Conservation (phyloP, 2,888 invertebrate genomes). For the Macrosoma leucophasiata region DNA sequence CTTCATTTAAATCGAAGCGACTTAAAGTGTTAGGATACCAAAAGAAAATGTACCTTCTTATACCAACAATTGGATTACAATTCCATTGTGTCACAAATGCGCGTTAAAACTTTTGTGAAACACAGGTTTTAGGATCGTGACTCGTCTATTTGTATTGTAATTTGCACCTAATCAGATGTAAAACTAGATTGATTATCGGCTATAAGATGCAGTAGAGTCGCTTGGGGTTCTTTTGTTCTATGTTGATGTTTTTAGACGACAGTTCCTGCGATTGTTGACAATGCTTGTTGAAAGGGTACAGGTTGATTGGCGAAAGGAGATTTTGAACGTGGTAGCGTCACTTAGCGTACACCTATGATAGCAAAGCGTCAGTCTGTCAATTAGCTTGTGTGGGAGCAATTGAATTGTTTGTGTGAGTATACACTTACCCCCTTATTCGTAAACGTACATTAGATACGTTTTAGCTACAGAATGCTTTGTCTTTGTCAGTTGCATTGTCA, state of each 20-base stretch:
- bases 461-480: too few relatives aligned
- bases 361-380: too few relatives aligned
- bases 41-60: neutral
- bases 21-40: too few relatives aligned
- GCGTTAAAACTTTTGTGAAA: slow-evolving; percentile 26
- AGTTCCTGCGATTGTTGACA: slow-evolving; percentile 43
- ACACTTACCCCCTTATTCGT: too few relatives aligned
- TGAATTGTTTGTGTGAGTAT: too few relatives aligned
- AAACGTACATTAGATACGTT: too few relatives aligned
- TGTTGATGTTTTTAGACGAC: slow-evolving; percentile 41
- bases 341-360: too few relatives aligned
- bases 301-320: too few relatives aligned
- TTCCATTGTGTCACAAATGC: slow-evolving; percentile 9
- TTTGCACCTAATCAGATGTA: slow-evolving; percentile 72
- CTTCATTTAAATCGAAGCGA: too few relatives aligned
- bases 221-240: slow-evolving; percentile 50
- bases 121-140: slow-evolving; percentile 48
- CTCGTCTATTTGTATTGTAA: slow-evolving; percentile 69
- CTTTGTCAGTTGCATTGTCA: too few relatives aligned
- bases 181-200: slow-evolving; percentile 70
- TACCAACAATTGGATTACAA: slow-evolving; percentile 21
- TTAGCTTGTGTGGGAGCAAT: too few relatives aligned
- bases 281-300: slow-evolving; percentile 28
- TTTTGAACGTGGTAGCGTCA: too few relatives aligned
- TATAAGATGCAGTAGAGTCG: slow-evolving; percentile 42